These are phyloP conservation scores for Mustelus asterias DNA, from an alignment of 2,113 vertebrate species.

Conservation along the genomic window DNA sequence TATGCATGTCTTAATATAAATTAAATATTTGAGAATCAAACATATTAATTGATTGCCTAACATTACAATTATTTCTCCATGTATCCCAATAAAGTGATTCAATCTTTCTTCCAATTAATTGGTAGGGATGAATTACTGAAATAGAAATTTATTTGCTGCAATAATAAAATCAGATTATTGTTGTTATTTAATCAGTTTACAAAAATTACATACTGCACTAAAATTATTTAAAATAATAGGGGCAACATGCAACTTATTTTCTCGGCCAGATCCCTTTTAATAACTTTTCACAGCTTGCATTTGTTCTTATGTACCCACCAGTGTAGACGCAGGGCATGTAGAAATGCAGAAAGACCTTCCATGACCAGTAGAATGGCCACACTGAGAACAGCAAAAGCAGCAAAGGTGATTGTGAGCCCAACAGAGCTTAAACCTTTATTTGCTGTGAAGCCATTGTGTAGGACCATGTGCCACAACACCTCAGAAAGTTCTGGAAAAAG, in stretches of 20 bases:
- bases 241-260: background rate
- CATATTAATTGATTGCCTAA: background rate
- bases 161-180: background rate
- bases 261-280: background rate
- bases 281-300: background rate
- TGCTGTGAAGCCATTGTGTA: slow-evolving; percentile 41
- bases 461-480: slow-evolving; percentile 48
- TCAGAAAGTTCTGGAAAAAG: slow-evolving; percentile 46
- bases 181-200: background rate
- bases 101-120: background rate
- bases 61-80: background rate
- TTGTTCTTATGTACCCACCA: slow-evolving; percentile 39
- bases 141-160: background rate
- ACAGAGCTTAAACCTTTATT: slow-evolving; percentile 39
- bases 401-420: slow-evolving; percentile 41
- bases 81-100: no score
- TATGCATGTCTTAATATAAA: background rate
- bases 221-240: background rate
- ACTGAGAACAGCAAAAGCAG: slow-evolving; percentile 43
- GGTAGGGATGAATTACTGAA: background rate
- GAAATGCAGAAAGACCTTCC: slow-evolving; percentile 49
- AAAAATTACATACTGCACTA: background rate
- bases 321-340: slow-evolving; percentile 48
- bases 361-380: slow-evolving; percentile 45
- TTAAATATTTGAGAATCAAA: background rate